phyloP scores from a whole-genome alignment of 2,797 vertebrate species.

The Galago senegalensis region DNA sequence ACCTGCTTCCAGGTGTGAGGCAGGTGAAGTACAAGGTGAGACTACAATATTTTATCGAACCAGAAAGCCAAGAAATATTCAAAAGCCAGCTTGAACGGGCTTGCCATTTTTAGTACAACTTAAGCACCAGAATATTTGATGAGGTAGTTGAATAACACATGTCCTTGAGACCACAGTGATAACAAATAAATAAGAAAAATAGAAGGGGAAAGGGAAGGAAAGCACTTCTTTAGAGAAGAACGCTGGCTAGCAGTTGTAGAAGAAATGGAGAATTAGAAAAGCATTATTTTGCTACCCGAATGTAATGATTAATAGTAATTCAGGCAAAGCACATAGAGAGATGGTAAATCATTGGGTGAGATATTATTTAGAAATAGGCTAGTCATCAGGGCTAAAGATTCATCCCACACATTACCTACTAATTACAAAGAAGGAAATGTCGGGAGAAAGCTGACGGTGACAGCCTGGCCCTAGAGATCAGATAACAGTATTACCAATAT shows the following conservation, averaged over 20 bases:
- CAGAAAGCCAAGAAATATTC: constrained; percentile 27
- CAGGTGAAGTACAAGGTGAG: background rate
- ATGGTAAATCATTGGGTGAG: background rate
- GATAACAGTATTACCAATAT: background rate
- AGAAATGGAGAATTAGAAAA: constrained; percentile 42
- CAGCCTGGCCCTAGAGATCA: background rate
- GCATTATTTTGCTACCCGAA: background rate
- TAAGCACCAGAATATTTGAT: background rate
- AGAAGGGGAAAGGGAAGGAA: background rate
- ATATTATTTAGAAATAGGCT: background rate
- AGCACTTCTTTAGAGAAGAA: constrained; percentile 30
- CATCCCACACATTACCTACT: background rate
- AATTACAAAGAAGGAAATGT: background rate
- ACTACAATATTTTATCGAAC: background rate
- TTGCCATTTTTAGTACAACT: background rate
- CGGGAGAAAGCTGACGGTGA: background rate
- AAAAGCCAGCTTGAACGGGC: background rate
- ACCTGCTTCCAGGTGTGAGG: background rate
- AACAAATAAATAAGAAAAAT: background rate
- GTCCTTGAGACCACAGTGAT: background rate
- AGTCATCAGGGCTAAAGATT: background rate
- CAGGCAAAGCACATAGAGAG: constrained; percentile 17
- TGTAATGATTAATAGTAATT: background rate
- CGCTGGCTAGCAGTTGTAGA: background rate
- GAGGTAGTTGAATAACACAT: constrained; percentile 32